phyloP scores from a whole-genome alignment of 2,797 vertebrate genomes.

The Sebastes flavidus region DNA sequence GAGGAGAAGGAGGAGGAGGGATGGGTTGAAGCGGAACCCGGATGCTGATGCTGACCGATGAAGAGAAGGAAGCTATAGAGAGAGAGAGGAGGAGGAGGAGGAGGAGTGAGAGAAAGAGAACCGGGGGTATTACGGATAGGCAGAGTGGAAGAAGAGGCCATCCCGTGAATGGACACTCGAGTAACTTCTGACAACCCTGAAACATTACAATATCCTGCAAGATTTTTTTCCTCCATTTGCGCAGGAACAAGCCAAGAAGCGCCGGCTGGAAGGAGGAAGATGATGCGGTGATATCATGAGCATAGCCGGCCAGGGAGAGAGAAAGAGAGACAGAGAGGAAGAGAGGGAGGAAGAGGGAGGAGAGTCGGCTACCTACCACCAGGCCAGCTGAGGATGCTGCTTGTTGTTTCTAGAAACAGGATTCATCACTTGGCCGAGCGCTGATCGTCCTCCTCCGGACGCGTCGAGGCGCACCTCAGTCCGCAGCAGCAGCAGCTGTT shows the following conservation, averaged over 20 bases:
- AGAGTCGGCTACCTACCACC: slow-evolving; percentile 53
- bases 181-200: slow-evolving; percentile 33
- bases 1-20: neutral
- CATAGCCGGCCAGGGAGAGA: slow-evolving; percentile 58
- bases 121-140: slow-evolving; percentile 31
- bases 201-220: neutral
- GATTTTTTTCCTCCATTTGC: neutral
- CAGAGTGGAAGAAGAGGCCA: slow-evolving; percentile 38
- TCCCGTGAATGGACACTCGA: slow-evolving; percentile 27
- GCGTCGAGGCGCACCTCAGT: slow-evolving; percentile 13
- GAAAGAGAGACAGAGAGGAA: slow-evolving; percentile 40
- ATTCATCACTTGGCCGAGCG: slow-evolving; percentile 25
- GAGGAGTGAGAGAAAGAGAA: slow-evolving; percentile 39
- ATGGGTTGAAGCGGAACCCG: slow-evolving; percentile 73
- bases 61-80: slow-evolving; percentile 53
- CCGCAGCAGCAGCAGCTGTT: slow-evolving; percentile 21
- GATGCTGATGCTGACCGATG: slow-evolving; percentile 85
- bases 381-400: slow-evolving; percentile 77
- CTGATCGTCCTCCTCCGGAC: slow-evolving; percentile 37
- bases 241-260: neutral
- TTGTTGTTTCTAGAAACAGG: slow-evolving; percentile 68
- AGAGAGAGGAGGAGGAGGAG: slow-evolving; percentile 31
- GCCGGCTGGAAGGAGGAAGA: slow-evolving; percentile 49
- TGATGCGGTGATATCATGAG: slow-evolving; percentile 75
- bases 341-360: slow-evolving; percentile 33